phyloP scores from a whole-genome alignment of 2,113 vertebrate genomes.

The Fregata magnificens region DNA sequence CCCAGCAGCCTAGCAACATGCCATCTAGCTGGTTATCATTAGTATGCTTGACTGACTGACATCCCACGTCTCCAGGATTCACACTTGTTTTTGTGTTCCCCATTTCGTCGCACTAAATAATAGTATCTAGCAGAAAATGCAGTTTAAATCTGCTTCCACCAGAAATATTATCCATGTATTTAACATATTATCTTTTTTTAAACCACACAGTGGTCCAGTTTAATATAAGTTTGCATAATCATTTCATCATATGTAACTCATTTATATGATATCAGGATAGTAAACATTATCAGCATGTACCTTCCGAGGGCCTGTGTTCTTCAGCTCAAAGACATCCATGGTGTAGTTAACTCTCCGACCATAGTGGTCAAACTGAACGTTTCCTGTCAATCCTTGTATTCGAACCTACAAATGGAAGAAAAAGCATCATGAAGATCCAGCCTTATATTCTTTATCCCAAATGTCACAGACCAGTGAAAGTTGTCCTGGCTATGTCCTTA shows the following conservation, averaged over 20 bases:
- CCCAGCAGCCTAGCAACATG: neutral
- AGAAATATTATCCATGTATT: neutral
- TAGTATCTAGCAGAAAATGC: neutral
- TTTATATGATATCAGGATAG: neutral
- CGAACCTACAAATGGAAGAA: conserved; percentile 80
- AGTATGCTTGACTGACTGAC: neutral
- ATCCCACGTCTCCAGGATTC: neutral
- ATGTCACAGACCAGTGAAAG: neutral
- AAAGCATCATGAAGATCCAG: neutral
- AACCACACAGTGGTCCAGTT: neutral
- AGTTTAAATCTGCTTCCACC: neutral
- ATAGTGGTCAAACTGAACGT: conserved; percentile 97
- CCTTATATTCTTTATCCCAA: neutral
- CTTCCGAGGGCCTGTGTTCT: conserved; percentile 92
- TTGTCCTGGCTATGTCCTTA: neutral
- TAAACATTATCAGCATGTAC: conserved; percentile 56
- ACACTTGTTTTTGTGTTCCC: neutral
- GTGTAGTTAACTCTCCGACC: conserved; percentile 96
- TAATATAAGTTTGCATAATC: neutral
- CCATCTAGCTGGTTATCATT: neutral
- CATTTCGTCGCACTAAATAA: neutral
- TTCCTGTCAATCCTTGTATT: conserved; percentile 96
- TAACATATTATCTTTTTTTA: neutral
- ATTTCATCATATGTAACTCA: neutral
- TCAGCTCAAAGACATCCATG: conserved; percentile 97